Conservation (phyloP, 2,113 vertebrate genomes). For the Psephotus haematonotus region DNA sequence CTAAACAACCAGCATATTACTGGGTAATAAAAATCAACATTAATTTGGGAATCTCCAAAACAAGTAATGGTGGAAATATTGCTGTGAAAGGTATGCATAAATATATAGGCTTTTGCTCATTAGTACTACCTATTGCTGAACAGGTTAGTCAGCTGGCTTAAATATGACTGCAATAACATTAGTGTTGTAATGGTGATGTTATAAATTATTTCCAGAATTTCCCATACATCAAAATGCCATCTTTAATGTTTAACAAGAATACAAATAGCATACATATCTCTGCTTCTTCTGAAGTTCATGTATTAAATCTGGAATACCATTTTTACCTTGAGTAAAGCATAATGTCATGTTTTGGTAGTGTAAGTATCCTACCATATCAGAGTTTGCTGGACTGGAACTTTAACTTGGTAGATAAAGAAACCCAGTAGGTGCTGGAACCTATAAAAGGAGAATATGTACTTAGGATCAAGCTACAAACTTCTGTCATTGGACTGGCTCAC, state of each 20-base stretch:
- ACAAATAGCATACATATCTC: fast-evolving
- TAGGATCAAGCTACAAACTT: background rate
- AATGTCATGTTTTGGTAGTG: fast-evolving
- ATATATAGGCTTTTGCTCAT: background rate
- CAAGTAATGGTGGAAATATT: background rate
- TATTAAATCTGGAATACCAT: background rate
- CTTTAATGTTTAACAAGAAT: background rate
- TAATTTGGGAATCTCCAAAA: background rate
- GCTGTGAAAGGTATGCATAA: background rate
- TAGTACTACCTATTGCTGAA: background rate
- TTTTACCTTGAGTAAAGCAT: background rate
- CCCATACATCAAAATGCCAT: fast-evolving
- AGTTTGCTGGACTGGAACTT: background rate
- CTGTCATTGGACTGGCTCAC: fast-evolving
- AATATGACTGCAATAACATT: fast-evolving
- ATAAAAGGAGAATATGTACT: fast-evolving
- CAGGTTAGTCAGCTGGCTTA: background rate
- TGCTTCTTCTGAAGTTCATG: background rate
- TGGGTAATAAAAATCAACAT: background rate
- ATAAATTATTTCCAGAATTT: background rate
- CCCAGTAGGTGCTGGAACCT: background rate
- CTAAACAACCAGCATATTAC: background rate
- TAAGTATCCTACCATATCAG: background rate
- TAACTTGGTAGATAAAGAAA: no score
- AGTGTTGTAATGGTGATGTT: fast-evolving